phyloP scores from a whole-genome alignment of 2,113 vertebrate species.

The Tapirus terrestris region DNA sequence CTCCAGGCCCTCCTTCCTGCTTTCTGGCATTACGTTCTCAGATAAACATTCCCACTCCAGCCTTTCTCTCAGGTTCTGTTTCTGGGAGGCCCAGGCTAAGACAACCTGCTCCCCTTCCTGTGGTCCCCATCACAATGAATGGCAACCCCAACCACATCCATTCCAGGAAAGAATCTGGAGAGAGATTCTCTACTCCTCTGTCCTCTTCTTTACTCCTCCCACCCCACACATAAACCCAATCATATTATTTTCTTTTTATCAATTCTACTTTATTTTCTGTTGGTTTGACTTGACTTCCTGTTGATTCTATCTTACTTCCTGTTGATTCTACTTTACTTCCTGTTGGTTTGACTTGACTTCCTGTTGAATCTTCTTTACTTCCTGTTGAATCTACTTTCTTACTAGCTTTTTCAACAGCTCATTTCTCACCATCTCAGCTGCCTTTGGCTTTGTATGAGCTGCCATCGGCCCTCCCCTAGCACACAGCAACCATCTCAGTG shows the following conservation, averaged over 20 bases:
- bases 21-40: not conserved
- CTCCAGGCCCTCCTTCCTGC: not conserved
- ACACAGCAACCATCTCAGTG: rapidly evolving
- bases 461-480: not conserved
- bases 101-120: not conserved
- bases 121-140: rapidly evolving
- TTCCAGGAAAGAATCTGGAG: not conserved
- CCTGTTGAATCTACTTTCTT: not conserved
- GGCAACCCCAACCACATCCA: rapidly evolving
- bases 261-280: not conserved
- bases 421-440: not conserved
- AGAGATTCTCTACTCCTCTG: not conserved
- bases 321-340: not conserved
- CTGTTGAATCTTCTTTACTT: not conserved
- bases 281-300: not conserved
- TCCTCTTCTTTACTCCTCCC: too few relatives aligned
- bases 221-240: rapidly evolving
- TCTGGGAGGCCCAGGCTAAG: not conserved
- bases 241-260: not conserved
- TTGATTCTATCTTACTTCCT: not conserved
- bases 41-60: not conserved
- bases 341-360: not conserved
- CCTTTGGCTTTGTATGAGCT: not conserved
- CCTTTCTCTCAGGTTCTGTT: not conserved
- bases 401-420: not conserved